Percentiles rank a stretch among this genome's conserved stretches.
These are phyloP conservation scores for Pteronura brasiliensis DNA, from an alignment of 2,113 vertebrate species.

Conservation along the genomic window DNA sequence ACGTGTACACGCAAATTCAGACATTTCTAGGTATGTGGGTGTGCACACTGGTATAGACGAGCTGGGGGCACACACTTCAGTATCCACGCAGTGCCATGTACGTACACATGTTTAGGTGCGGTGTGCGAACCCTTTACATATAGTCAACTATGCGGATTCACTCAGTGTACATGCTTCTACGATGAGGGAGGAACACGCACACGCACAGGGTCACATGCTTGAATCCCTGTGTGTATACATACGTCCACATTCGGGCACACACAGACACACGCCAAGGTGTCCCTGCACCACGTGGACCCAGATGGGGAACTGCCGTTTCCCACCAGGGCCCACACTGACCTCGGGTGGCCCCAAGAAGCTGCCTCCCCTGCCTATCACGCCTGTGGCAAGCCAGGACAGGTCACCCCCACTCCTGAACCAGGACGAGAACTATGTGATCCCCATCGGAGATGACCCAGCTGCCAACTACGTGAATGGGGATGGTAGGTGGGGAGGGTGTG, in stretches of 20 bases:
- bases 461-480: slow-evolving; percentile 49
- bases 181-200: not conserved
- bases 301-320: not conserved
- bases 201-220: too few relatives aligned
- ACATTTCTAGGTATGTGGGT: not conserved
- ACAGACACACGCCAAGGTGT: not conserved
- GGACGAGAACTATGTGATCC: slow-evolving; percentile 61
- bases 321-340: not conserved
- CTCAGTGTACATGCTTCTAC: too few relatives aligned
- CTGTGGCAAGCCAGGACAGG: not conserved
- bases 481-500: not conserved
- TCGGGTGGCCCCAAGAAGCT: not conserved
- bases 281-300: not conserved
- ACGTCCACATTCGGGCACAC: not conserved
- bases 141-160: not conserved
- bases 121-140: not conserved
- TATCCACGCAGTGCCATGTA: accelerated
- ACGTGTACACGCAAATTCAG: not conserved
- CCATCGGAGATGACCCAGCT: not conserved
- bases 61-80: not conserved
- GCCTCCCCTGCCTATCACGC: not conserved
- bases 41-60: not conserved
- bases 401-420: not conserved
- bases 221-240: not conserved
- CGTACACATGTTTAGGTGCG: accelerated